Percentiles rank a stretch among this genome's conserved stretches.
Evolutionary conservation across 2,113 vertebrate species (phyloP).

Genomic region (Numenius arquata): DNA sequence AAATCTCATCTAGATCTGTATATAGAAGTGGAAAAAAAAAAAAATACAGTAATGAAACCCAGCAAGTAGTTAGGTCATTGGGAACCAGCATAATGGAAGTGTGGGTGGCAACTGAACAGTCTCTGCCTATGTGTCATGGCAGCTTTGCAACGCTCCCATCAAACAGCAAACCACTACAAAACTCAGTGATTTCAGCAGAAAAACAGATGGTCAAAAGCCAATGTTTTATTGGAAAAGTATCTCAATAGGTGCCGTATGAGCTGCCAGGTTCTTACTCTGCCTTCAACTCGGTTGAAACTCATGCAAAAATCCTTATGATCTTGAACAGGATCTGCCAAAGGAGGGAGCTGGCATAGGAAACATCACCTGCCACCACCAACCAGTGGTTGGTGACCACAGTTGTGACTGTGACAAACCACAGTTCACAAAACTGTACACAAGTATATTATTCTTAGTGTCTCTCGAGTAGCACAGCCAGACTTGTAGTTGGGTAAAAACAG

Average conservation of each 20-base stretch:
- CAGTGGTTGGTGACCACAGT: neutral
- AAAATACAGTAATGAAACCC: neutral
- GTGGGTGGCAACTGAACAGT: conserved; percentile 20
- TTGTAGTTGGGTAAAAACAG: accelerated
- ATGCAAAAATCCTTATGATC: neutral
- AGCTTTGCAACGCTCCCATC: neutral
- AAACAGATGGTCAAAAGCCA: neutral
- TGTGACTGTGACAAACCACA: neutral
- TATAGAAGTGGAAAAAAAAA: neutral
- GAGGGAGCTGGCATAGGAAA: neutral
- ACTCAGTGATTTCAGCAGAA: neutral
- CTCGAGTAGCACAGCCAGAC: neutral
- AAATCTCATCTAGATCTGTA: neutral
- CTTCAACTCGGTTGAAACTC: neutral
- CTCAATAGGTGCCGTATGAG: neutral
- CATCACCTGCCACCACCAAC: neutral
- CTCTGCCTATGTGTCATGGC: neutral
- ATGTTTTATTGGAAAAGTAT: neutral
- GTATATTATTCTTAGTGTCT: too few relatives aligned
- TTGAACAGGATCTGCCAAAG: neutral
- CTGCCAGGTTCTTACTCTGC: neutral
- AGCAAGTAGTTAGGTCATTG: neutral
- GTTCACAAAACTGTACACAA: neutral
- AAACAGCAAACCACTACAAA: neutral
- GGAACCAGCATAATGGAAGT: neutral